Base-by-base conservation (phyloP, 2,797 vertebrate species). In the Sebastolobus alascanus region DNA sequence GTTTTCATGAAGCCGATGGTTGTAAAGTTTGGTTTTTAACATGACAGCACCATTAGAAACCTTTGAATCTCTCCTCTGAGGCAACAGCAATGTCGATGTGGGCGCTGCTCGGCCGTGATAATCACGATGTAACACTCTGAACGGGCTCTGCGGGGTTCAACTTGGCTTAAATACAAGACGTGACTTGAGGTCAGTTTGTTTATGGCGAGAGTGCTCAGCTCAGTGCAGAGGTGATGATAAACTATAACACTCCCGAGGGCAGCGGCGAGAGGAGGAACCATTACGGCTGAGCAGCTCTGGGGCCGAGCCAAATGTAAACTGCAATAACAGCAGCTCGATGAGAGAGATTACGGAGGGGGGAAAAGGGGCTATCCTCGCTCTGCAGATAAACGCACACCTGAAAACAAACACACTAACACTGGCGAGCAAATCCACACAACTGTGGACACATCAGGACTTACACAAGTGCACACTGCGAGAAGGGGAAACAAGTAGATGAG, bases 241-340 rank as follows among this genome's bases (percentile, higher is more conserved):
- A 75, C 79, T 82, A 46, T 70, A 83, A 80, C 58, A 50, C 80
- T 85, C 79, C 77, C 2, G 40, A 70, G 80, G 79, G 73, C 78
- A 56, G 77, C 27, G 13, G 46, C 31, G 82, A 56, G 58, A 77
- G 55, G 59, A 69, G 60, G 69, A 78, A 25, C 75, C 74, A 84
- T 92, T 77, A 87, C 31, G n/a, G 83, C 82, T 77, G 78, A 88
- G 83, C 84, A 14, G 72, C 78, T 84, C 82, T 83, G 89, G 86
- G 88, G 72, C 80, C 13, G 67, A 79, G 89, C 89, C 86, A 86
- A 90, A 90, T 86, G 80, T 90, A 89, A 94, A 89, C 84, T 91
- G 90, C 90, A 91, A 90, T 91, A 94, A 91, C 84, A 82, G 90
- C 78, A 74, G 75, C 82, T 86, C 77, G 12, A 87, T 83, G 83